Evolutionary conservation across 2,113 vertebrate species (phyloP).

Genomic region (Bothrops jararaca): DNA sequence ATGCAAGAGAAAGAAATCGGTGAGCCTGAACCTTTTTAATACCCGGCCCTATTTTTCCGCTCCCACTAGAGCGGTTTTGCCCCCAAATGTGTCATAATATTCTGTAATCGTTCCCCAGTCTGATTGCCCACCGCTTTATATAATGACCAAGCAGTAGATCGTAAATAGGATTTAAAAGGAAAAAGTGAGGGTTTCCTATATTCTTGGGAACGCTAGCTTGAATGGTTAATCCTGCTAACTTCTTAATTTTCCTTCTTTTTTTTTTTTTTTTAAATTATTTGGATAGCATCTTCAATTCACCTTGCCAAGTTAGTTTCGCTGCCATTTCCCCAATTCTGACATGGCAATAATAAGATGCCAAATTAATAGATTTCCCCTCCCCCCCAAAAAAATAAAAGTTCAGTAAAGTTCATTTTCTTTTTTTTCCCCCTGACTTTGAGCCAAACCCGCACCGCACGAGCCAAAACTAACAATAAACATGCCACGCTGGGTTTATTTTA

Average conservation of each 20-base stretch:
- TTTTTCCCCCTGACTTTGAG: constrained; percentile 4
- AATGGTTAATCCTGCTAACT: too few species aligned
- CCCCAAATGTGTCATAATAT: neutral
- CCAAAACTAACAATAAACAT: constrained; percentile 62
- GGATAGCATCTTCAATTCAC: too few species aligned
- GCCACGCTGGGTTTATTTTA: constrained; percentile 44
- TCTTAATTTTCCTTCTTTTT: too few species aligned
- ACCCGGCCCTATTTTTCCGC: neutral
- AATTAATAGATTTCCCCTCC: constrained; percentile 33
- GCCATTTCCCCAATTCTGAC: constrained; percentile 1
- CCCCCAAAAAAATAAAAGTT: neutral
- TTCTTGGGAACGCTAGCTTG: too few species aligned
- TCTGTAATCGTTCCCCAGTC: neutral
- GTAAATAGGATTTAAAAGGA: neutral
- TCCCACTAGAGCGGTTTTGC: neutral
- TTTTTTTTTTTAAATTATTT: too few species aligned
- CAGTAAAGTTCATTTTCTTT: constrained; percentile 20
- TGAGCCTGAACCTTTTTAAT: neutral
- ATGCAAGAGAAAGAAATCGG: neutral
- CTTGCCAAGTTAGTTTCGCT: neutral
- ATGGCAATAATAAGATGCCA: constrained; percentile 39
- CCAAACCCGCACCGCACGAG: constrained; percentile 9
- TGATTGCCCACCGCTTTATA: neutral
- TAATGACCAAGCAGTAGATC: neutral
- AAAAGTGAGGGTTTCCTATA: neutral